A percentile compares a stretch with the other conserved stretches of the same genome.
Evolutionary conservation across 2,888 invertebrate species (phyloP).

Genomic region (Microplitis deprimator): DNA sequence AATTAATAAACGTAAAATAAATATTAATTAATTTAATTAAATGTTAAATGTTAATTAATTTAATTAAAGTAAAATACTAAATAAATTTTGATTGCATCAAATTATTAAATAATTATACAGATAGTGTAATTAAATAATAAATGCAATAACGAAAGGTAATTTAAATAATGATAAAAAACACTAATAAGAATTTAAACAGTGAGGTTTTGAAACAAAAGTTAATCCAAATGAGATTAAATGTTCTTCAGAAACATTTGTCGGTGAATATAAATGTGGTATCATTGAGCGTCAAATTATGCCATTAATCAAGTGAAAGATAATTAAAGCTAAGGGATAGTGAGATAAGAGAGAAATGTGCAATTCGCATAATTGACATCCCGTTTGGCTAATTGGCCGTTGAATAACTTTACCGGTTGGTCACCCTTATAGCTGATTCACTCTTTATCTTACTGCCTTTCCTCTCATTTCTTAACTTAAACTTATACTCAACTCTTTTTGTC

Average conservation of each 20-base stretch:
- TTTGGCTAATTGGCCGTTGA: constrained; percentile 36
- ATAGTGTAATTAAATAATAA: no score
- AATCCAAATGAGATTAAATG: neutral
- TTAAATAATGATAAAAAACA: no score
- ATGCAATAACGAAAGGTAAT: no score
- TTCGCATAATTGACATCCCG: constrained; percentile 38
- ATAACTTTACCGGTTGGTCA: constrained; percentile 36
- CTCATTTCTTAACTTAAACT: neutral
- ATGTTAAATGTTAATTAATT: no score
- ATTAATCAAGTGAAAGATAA: constrained; percentile 38
- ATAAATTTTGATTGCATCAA: no score
- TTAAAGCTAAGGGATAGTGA: constrained; percentile 25
- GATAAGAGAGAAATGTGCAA: constrained; percentile 32
- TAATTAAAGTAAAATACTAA: no score
- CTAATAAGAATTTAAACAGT: no score
- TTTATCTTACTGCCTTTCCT: constrained; percentile 26
- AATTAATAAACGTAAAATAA: no score
- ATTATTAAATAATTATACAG: no score
- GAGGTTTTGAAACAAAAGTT: no score
- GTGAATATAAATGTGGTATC: constrained; percentile 31
- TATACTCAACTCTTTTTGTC: neutral
- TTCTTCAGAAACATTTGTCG: neutral
- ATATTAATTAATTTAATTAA: no score
- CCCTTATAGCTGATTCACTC: constrained; percentile 26
- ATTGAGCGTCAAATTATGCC: constrained; percentile 28